Evolutionary conservation across 2,888 invertebrate genomes (phyloP).

Genomic region (Campoplex nolae): DNA sequence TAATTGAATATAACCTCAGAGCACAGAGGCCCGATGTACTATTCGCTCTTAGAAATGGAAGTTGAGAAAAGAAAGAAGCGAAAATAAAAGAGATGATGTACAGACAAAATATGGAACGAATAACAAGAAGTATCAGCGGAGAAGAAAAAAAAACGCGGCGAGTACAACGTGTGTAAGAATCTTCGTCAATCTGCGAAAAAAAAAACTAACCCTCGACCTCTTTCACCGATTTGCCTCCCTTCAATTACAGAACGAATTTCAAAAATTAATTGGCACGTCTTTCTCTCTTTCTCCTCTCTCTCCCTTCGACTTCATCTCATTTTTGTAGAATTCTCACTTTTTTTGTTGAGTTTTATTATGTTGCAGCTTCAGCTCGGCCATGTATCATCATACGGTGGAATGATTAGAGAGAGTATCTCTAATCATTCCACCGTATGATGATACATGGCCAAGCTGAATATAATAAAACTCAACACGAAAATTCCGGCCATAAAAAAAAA

Average conservation of each 20-base stretch:
- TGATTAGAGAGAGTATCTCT: too few species aligned
- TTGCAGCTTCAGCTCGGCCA: too few species aligned
- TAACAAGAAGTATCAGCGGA: neutral
- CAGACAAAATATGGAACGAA: neutral
- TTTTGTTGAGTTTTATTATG: too few species aligned
- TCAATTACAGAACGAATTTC: constrained; percentile 66
- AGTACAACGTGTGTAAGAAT: constrained; percentile 60
- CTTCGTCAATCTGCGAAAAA: constrained; percentile 33
- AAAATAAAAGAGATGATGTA: neutral
- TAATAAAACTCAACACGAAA: too few species aligned
- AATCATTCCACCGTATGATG: too few species aligned
- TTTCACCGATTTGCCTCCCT: constrained; percentile 50
- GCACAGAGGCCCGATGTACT: constrained; percentile 39
- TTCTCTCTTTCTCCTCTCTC: neutral
- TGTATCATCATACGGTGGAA: too few species aligned
- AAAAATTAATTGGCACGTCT: constrained; percentile 64
- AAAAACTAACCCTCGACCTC: constrained; percentile 51
- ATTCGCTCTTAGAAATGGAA: constrained; percentile 63
- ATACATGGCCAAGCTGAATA: too few species aligned
- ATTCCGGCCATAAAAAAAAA: too few species aligned
- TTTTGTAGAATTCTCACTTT: neutral
- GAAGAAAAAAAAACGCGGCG: neutral
- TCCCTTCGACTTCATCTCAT: neutral
- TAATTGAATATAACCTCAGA: constrained; percentile 70
- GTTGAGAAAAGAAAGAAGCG: constrained; percentile 35